Base-by-base conservation (phyloP, 2,797 vertebrate genomes). In the Sebastes flavidus region DNA sequence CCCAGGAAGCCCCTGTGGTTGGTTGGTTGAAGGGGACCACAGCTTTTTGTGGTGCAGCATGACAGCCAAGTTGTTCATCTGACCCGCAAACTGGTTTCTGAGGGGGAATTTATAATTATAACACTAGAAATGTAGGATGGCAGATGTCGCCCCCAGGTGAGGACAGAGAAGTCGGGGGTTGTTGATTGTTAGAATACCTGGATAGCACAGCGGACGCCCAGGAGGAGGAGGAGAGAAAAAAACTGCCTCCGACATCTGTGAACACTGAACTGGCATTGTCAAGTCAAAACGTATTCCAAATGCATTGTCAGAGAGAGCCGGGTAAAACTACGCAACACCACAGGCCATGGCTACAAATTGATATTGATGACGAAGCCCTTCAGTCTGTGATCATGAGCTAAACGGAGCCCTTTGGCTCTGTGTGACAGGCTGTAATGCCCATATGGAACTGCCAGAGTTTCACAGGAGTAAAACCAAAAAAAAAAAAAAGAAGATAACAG, bases 341-440 rank as follows among this genome's bases (percentile, higher is more conserved):
- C 66, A 61, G 86, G 72, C 55, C 56, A 56, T 55, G 75, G 84
- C 72, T 54, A 69, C 60, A 73, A 78, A 83, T 76, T 75, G 78
- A 77, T 78, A 68, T 27, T 63, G 78, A 85, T 78, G 90, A 88
- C 69, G 5, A 80, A 93, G 92, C 93, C 94, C 92, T 93, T 94
- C 81, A 72, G 85, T 88, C 78, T 82, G 81, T 77, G 82, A 72
- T 87, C 78, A 29, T 58, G 59, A 75, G 68, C 69, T 67, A 52
- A 79, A 86, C 69, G 18, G 85, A 90, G 85, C 83, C 56, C 42
- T 75, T 61, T 36, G 68, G 86, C 84, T 80, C 71, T 30, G 13
- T 22, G 80, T 58, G 62, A 75, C 70, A 73, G 81, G 82, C 87
- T 88, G 77, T 88, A 92, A 94, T 89, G 92, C 91, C 91, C 87